These are phyloP conservation scores for Nomada ferruginata DNA, from an alignment of 2,888 invertebrate genomes.

Conservation along the genomic window DNA sequence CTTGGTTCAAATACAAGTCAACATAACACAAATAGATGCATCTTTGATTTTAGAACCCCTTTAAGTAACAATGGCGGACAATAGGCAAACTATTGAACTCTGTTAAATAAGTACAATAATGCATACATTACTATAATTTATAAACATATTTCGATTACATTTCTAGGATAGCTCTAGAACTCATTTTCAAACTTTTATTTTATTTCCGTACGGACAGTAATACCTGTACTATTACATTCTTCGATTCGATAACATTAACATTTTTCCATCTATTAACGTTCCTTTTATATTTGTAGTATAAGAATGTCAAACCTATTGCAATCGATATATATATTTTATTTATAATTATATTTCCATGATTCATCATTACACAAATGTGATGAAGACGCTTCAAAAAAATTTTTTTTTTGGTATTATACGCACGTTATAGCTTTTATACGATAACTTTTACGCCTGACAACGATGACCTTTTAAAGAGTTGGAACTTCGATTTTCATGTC, in stretches of 20 bases:
- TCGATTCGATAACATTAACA: conserved; percentile 75
- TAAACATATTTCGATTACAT: conserved; percentile 60
- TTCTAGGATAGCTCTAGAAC: conserved; percentile 60
- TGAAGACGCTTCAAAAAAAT: conserved; percentile 46
- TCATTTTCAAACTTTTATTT: conserved; percentile 59
- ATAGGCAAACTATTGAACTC: conserved; percentile 69
- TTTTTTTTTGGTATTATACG: conserved; percentile 55
- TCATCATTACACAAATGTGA: conserved; percentile 56
- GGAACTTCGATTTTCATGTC: conserved; percentile 35
- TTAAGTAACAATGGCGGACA: conserved; percentile 74
- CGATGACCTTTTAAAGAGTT: conserved; percentile 45
- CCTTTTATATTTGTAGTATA: conserved; percentile 71
- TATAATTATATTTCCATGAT: conserved; percentile 61
- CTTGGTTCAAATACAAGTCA: conserved; percentile 49
- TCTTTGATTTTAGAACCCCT: conserved; percentile 73
- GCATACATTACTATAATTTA: conserved; percentile 63
- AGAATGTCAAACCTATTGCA: conserved; percentile 73
- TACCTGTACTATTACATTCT: conserved; percentile 74
- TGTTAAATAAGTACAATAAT: conserved; percentile 71
- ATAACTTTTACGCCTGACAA: conserved; percentile 48
- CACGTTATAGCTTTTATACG: conserved; percentile 31
- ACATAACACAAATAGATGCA: conserved; percentile 60
- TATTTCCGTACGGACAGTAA: conserved; percentile 67
- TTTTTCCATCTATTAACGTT: conserved; percentile 73
- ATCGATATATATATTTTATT: conserved; percentile 69